These are phyloP conservation scores for Nephrotoma flavescens DNA, from an alignment of 2,888 invertebrate species.

Conservation along the genomic window DNA sequence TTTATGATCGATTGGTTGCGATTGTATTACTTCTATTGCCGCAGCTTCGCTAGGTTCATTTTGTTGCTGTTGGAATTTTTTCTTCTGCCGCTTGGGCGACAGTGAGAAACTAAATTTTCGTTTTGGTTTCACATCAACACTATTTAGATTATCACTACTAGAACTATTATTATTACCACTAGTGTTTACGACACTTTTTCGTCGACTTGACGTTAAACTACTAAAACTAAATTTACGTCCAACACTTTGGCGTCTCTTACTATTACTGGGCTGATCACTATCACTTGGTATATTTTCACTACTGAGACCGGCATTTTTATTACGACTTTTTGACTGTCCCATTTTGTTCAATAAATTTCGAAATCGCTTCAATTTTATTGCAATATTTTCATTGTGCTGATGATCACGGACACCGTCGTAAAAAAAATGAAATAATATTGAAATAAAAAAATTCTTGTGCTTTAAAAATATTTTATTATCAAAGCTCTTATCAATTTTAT, in stretches of 20 bases:
- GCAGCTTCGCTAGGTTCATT: not conserved
- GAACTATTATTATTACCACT: not conserved
- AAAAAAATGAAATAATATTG: not conserved
- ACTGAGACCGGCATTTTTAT: not conserved
- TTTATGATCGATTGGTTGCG: not conserved
- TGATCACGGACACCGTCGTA: not conserved
- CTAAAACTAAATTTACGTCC: not conserved
- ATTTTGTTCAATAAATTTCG: not conserved
- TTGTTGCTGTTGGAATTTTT: not conserved
- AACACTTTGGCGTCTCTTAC: not conserved
- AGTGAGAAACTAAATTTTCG: conserved; percentile 3
- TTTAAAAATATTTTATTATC: not conserved
- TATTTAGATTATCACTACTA: not conserved
- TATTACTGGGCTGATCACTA: not conserved
- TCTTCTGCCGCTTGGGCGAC: not conserved
- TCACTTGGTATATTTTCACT: not conserved
- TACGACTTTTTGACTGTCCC: conserved; percentile 1
- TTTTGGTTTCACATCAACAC: not conserved
- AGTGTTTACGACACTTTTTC: not conserved
- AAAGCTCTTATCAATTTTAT: not conserved
- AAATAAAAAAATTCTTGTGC: not conserved
- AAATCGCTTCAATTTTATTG: not conserved
- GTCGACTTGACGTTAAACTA: not conserved
- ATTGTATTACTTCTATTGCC: not conserved
- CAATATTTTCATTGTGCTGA: not conserved